Base-by-base conservation (phyloP, 2,888 invertebrate genomes). In the Drosophila recens region DNA sequence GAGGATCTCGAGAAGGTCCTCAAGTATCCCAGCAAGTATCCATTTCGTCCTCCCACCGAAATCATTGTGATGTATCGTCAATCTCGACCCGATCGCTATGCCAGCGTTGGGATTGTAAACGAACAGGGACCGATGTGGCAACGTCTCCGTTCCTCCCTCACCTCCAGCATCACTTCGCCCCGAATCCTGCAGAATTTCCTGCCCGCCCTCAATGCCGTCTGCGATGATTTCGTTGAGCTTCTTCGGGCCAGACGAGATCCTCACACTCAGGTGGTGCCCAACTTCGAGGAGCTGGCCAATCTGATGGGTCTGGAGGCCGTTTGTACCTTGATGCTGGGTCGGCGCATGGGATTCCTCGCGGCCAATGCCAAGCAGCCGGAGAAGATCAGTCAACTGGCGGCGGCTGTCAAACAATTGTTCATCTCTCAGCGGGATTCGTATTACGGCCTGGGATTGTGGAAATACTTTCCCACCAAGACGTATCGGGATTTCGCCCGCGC, bases 111-210 rank as follows among this genome's bases (percentile, higher is more conserved):
- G 78, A 94, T 97, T 56, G 96, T 96, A 34, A 97, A 97, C 91
- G 97, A 97, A 95, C 95, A 96, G 94, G 97, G 97, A 6, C 95
- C 95, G 81, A 95, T 94, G 71, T 97, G 97, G 97, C 94, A 95
- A 72, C 94, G 95, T 75, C 93, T 97, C 6, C 95, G 97, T 23
- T 93, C 94, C 10, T 94, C 95, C 64, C 93, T 97, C 56, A 97
- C 97, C 0, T 94, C 95, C 3, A 95, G 95, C 88, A 93, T 97
- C 77, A 96, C 95, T 38, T 97, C 96, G 78, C 95, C 96, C 0
- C 94, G 94, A 80, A 96, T 96, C 0, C 95, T 97, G 91, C 94
- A 95, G 78, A 94, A 95, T 42, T 97, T 97, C 90, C 93, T 96
- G 67, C 96, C 97, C 0, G 95, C 96, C 82, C 93, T 97, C 65